These are phyloP conservation scores for Baronia brevicornis DNA, from an alignment of 2,888 invertebrate genomes.

Conservation along the genomic window DNA sequence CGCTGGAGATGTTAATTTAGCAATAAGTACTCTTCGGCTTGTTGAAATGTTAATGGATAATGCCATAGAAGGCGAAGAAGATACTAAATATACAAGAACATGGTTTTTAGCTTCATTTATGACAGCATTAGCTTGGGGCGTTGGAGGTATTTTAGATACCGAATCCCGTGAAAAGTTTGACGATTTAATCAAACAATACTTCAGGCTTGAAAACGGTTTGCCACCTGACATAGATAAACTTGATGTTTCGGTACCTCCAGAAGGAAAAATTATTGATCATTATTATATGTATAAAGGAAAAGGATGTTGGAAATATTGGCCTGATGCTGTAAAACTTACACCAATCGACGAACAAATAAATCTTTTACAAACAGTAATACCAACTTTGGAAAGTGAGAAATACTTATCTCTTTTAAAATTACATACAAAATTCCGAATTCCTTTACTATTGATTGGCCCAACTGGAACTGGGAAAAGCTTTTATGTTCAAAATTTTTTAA, in stretches of 20 bases:
- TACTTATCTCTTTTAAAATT: slow-evolving; percentile 84
- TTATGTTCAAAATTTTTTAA: slow-evolving; percentile 82
- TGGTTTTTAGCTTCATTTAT: slow-evolving; percentile 88
- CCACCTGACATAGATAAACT: slow-evolving; percentile 76
- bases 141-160: slow-evolving; percentile 86
- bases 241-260: slow-evolving; percentile 84
- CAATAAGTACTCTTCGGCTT: slow-evolving; percentile 82
- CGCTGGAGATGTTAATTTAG: slow-evolving; percentile 83
- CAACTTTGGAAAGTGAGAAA: slow-evolving; percentile 90
- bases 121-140: slow-evolving; percentile 87
- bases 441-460: slow-evolving; percentile 85
- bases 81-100: slow-evolving; percentile 78
- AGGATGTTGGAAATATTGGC: slow-evolving; percentile 92
- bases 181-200: slow-evolving; percentile 73
- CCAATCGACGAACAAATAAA: slow-evolving; percentile 76
- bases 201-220: slow-evolving; percentile 58
- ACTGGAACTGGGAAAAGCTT: slow-evolving; percentile 93
- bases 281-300: slow-evolving; percentile 87
- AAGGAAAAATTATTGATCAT: slow-evolving; percentile 88
- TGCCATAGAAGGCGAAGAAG: slow-evolving; percentile 81
- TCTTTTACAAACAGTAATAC: slow-evolving; percentile 84
- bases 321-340: slow-evolving; percentile 79
- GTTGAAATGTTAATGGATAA: slow-evolving; percentile 86
- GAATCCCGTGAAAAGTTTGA: slow-evolving; percentile 83
- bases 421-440: slow-evolving; percentile 82